Base-by-base conservation (phyloP, 2,113 vertebrate species). In the Chlorodrepanis virens region DNA sequence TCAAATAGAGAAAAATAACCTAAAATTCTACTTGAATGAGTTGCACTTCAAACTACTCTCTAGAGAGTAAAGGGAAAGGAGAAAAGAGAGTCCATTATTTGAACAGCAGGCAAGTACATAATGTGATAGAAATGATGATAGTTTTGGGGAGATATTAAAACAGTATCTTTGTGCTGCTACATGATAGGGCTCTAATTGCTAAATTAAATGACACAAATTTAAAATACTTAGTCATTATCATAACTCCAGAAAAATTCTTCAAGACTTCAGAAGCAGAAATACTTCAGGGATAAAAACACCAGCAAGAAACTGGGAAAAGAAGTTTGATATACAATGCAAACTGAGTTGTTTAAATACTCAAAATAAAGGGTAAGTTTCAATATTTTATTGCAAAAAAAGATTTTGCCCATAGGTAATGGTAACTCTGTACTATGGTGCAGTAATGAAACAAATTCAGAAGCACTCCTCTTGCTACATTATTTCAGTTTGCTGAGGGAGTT, bases 161-260 rank as follows among this genome's bases (percentile, higher is more conserved):
- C 63, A 68, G 15, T 86, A 67, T 71, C 47, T 95, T 90, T 68
- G 52, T 89, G 52, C 29, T 79, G 40, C 39, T 56, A 42, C 8
- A 33, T 21, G 53, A 59, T 76, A 89, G 39, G 33, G 11, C 12
- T 40, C 7, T 87, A 89, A 93, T 64, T 4, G 3, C 44, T 87
- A 56, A 93, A 89, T 75, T 68, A 96, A 96, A 25, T 75, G 2
- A 82, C 15, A 31, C 35, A 82, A 87, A 90, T 90, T 93, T 70
- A 44, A 90, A 90, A 87, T 52, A 31, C 39, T 47, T 85, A 61
- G 9, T 56, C 52, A 78, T 78, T 70, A 31, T 68, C 31, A 67
- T 56, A 79, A 40, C 31, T 92, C 39, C 35, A 84, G 35, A 88
- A 83, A 52, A 89, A 49, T 40, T 92, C 3, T 65, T 77, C 16